Conservation (phyloP, 2,797 vertebrate genomes). For the Gymnoscopelus microlampas region DNA sequence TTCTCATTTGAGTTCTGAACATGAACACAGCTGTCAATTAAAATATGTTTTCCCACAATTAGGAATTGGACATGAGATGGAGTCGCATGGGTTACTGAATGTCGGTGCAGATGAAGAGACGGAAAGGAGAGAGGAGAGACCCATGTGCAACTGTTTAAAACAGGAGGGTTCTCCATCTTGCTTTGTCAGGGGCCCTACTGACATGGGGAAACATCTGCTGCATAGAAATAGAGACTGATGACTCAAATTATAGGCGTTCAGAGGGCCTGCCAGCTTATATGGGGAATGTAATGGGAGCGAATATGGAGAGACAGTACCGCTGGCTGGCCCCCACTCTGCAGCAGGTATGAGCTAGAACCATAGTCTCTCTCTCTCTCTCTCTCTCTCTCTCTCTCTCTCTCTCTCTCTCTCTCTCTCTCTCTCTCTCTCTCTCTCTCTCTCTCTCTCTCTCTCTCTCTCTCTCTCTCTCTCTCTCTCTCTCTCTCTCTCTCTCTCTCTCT, state of each 20-base stretch:
- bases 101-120: slow-evolving; percentile 31
- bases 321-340: slow-evolving; percentile 25
- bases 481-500: slow-evolving; percentile 2
- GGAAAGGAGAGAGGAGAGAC: slow-evolving; percentile 52
- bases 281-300: slow-evolving; percentile 68
- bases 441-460: too few relatives aligned
- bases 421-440: not conserved
- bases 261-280: slow-evolving; percentile 67
- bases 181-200: slow-evolving; percentile 75
- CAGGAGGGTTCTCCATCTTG: slow-evolving; percentile 74
- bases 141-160: slow-evolving; percentile 73
- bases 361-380: slow-evolving; percentile 1
- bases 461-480: too few relatives aligned
- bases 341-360: slow-evolving; percentile 26
- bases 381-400: too few relatives aligned
- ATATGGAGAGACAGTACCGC: slow-evolving; percentile 49
- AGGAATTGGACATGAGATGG: slow-evolving; percentile 27
- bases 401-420: too few relatives aligned
- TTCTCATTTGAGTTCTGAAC: slow-evolving; percentile 34
- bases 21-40: slow-evolving; percentile 54
- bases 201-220: slow-evolving; percentile 84
- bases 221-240: slow-evolving; percentile 82
- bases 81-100: slow-evolving; percentile 33
- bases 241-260: slow-evolving; percentile 77
- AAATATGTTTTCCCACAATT: slow-evolving; percentile 57